phyloP scores from a whole-genome alignment of 1,140 invertebrate genomes.

The Theocolax elegans region DNA sequence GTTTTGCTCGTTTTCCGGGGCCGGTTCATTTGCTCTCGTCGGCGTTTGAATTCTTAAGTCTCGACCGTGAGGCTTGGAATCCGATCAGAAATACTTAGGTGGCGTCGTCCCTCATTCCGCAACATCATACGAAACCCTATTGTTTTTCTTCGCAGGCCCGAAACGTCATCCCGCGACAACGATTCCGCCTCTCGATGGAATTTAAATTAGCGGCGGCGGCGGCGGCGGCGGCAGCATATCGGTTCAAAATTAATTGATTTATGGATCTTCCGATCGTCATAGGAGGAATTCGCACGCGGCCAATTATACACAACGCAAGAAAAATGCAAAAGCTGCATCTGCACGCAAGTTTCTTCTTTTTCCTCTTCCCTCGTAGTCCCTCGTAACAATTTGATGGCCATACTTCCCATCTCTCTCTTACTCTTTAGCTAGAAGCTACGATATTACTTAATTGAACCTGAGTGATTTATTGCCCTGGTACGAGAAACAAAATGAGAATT shows the following conservation, averaged over 20 bases:
- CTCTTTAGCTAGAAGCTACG: conserved; percentile 11
- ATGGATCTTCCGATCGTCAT: conserved; percentile 35
- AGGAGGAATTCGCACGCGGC: conserved; percentile 21
- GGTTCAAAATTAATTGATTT: conserved; percentile 56
- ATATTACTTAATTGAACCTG: conserved; percentile 42
- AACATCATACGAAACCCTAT: conserved; percentile 14
- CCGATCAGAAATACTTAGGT: conserved; percentile 52
- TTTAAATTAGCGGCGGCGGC: conserved; percentile 52
- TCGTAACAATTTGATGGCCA: neutral
- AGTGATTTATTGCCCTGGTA: conserved; percentile 29
- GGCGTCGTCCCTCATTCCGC: conserved; percentile 40
- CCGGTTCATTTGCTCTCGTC: no score
- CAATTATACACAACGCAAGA: conserved; percentile 22
- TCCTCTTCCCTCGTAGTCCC: neutral
- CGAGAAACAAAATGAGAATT: conserved; percentile 19
- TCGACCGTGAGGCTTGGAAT: conserved; percentile 38
- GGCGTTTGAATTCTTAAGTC: conserved; percentile 8
- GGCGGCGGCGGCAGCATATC: conserved; percentile 41
- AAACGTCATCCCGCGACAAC: conserved; percentile 9
- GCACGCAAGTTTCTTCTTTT: neutral
- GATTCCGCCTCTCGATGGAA: conserved; percentile 46
- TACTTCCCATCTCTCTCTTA: neutral
- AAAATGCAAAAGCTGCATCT: conserved; percentile 18
- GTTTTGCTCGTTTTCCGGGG: no score
- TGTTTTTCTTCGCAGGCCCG: conserved; percentile 12